These are phyloP conservation scores for Anoplolepis gracilipes DNA, from an alignment of 1,140 invertebrate species.

Conservation along the genomic window DNA sequence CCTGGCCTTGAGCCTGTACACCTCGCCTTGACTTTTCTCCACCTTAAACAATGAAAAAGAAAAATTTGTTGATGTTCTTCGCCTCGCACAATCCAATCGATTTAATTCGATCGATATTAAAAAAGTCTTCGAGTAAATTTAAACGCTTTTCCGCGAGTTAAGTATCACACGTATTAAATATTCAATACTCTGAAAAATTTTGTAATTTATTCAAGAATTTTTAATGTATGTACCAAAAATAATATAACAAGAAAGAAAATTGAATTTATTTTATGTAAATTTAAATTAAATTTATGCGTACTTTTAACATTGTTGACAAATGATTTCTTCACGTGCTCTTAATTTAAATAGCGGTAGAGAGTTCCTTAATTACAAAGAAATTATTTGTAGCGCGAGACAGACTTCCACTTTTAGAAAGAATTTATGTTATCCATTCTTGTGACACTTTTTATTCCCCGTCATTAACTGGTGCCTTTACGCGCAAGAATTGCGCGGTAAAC, in stretches of 20 bases:
- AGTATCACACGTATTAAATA: not conserved
- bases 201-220: not conserved
- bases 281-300: constrained; percentile 2
- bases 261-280: constrained; percentile 4
- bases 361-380: not conserved
- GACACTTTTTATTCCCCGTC: not conserved
- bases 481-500: not conserved
- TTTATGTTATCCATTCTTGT: not conserved
- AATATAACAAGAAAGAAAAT: not conserved
- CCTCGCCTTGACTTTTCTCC: constrained; percentile 96
- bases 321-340: not conserved
- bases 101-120: not conserved
- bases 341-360: not conserved
- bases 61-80: not conserved
- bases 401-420: not conserved
- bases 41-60: constrained; percentile 71
- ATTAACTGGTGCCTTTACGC: constrained; percentile 12
- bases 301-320: constrained; percentile 4
- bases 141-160: not conserved
- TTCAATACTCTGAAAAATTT: not conserved
- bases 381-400: not conserved
- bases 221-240: constrained; percentile 3
- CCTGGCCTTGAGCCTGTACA: constrained; percentile 96
- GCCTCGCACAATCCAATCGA: not conserved
- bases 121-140: not conserved